Conservation (phyloP, 2,888 invertebrate genomes). For the Leucoptera coffeella region DNA sequence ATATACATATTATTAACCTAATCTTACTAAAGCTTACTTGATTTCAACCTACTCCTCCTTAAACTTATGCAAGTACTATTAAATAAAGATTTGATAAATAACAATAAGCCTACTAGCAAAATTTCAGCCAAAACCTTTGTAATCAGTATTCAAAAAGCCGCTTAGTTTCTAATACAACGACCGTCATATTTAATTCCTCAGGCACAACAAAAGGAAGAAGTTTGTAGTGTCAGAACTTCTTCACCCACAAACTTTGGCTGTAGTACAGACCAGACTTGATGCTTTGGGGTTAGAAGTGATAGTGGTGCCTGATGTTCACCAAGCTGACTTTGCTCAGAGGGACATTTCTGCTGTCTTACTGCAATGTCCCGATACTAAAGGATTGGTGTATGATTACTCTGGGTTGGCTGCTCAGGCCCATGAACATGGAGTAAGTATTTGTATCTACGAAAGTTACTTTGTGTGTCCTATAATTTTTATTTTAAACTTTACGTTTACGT, state of each 20-base stretch:
- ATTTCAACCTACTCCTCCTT: too few species aligned
- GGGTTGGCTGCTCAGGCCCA: slow-evolving; percentile 77
- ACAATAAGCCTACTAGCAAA: too few species aligned
- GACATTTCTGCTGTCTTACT: slow-evolving; percentile 84
- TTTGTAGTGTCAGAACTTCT: slow-evolving; percentile 82
- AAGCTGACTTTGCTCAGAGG: slow-evolving; percentile 70
- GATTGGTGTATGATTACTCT: slow-evolving; percentile 76
- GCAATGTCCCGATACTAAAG: slow-evolving; percentile 96
- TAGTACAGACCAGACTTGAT: slow-evolving; percentile 84
- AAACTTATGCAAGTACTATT: too few species aligned
- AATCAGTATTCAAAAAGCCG: background rate
- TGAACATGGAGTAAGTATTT: slow-evolving; percentile 68
- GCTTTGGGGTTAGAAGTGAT: slow-evolving; percentile 76
- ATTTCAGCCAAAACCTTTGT: too few species aligned
- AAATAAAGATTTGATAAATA: too few species aligned
- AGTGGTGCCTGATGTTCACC: slow-evolving; percentile 65
- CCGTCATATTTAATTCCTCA: slow-evolving; percentile 32
- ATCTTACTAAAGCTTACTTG: too few species aligned
- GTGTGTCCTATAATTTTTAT: background rate
- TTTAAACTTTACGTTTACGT: too few species aligned
- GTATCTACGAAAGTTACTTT: background rate
- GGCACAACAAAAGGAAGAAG: slow-evolving; percentile 80
- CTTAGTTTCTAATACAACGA: background rate
- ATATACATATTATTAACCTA: too few species aligned
- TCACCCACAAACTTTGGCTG: slow-evolving; percentile 95